Percentiles rank a stretch among this genome's conserved stretches.
phyloP scores from a whole-genome alignment of 2,888 invertebrate species.

The Herminia tarsipennalis region DNA sequence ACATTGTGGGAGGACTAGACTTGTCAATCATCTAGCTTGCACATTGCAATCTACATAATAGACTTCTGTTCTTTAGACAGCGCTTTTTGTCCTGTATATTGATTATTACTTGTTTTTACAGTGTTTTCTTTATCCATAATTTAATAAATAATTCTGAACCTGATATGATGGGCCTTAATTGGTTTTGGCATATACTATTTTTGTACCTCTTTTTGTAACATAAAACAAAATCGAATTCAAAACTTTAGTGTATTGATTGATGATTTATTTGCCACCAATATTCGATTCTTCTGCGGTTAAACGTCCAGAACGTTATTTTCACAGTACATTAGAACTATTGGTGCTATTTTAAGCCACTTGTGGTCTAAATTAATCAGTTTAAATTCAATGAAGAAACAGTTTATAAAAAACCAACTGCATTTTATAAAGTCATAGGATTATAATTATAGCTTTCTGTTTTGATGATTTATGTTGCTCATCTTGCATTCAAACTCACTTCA shows the following conservation, averaged over 20 bases:
- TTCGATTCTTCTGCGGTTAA: no score
- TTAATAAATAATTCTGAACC: conserved; percentile 42
- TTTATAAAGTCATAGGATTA: conserved; percentile 31
- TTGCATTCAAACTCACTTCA: conserved; percentile 30
- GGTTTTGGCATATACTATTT: no score
- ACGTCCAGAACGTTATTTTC: no score
- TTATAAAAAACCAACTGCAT: conserved; percentile 13
- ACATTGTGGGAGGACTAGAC: conserved; percentile 62
- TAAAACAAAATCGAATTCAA: no score
- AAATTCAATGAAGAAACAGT: neutral
- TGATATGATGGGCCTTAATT: conserved; percentile 25
- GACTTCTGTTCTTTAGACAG: conserved; percentile 30
- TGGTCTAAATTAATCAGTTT: no score
- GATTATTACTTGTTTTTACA: conserved; percentile 30
- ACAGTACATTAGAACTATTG: no score
- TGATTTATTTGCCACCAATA: no score
- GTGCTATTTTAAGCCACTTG: no score
- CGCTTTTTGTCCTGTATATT: conserved; percentile 24
- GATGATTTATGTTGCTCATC: conserved; percentile 37
- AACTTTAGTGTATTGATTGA: no score
- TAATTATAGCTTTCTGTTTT: conserved; percentile 36
- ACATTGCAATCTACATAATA: conserved; percentile 57
- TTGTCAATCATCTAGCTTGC: conserved; percentile 68
- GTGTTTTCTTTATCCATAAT: conserved; percentile 29
- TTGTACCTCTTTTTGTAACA: no score